A percentile compares a stretch with the other conserved stretches of the same genome.
These are phyloP conservation scores for Zonitis immaculata DNA, from an alignment of 2,888 invertebrate genomes.

Conservation along the genomic window DNA sequence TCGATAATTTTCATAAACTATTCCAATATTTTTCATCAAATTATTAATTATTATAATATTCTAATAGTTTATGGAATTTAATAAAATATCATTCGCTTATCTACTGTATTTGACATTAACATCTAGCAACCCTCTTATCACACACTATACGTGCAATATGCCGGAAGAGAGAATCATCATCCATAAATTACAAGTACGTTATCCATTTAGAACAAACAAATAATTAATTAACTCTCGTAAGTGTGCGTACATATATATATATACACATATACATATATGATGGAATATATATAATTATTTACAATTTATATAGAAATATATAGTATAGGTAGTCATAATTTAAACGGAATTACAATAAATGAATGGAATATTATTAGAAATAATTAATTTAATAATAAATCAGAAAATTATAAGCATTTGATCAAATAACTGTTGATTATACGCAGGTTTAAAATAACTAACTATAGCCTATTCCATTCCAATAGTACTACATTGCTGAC, in stretches of 20 bases:
- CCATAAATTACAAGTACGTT: conserved; percentile 6
- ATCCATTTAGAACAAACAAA: conserved; percentile 10
- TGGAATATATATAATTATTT: background rate
- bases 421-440: no score
- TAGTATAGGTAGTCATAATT: background rate
- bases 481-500: no score
- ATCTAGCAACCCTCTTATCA: background rate
- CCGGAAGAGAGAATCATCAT: conserved; percentile 1
- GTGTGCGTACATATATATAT: background rate
- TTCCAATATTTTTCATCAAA: no score
- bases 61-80: background rate
- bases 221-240: conserved; percentile 4
- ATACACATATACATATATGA: background rate
- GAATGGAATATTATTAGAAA: background rate
- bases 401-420: no score
- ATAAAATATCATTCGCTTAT: background rate
- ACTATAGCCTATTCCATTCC: no score
- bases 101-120: background rate
- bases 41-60: no score
- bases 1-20: no score
- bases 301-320: background rate
- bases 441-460: no score
- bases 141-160: conserved; percentile 2
- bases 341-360: background rate
- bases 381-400: no score